phyloP scores from a whole-genome alignment of 2,888 invertebrate species.

The Xestia c-nigrum region DNA sequence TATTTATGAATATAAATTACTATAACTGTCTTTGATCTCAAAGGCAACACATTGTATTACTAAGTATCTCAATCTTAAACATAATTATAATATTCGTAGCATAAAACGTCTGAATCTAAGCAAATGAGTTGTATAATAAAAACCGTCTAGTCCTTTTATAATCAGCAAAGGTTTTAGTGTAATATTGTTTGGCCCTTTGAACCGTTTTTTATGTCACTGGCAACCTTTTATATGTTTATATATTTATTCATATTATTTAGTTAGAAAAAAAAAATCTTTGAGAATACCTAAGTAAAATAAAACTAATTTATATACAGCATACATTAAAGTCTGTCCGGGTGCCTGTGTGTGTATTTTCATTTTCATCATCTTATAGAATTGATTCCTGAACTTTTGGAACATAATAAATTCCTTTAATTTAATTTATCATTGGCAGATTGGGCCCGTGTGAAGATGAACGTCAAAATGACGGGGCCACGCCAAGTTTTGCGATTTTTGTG shows the following conservation, averaged over 20 bases:
- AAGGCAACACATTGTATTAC: background rate
- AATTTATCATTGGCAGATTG: background rate
- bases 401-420: background rate
- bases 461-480: too few relatives aligned
- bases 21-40: background rate
- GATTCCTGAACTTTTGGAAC: background rate
- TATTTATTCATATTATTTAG: background rate
- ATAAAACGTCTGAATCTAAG: background rate
- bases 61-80: background rate
- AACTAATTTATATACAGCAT: background rate
- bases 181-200: background rate
- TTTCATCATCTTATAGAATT: background rate
- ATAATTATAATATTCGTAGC: constrained; percentile 4
- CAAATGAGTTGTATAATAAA: background rate
- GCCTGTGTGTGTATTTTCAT: background rate
- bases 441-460: background rate
- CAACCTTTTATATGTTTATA: background rate
- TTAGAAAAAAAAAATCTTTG: background rate
- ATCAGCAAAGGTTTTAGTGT: background rate
- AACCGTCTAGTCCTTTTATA: background rate
- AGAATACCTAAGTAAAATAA: background rate
- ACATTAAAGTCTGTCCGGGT: too few relatives aligned
- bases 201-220: background rate
- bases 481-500: too few relatives aligned
- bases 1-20: background rate